Base-by-base conservation (phyloP, 2,797 vertebrate genomes). In the Sebastes kiyomatsui region DNA sequence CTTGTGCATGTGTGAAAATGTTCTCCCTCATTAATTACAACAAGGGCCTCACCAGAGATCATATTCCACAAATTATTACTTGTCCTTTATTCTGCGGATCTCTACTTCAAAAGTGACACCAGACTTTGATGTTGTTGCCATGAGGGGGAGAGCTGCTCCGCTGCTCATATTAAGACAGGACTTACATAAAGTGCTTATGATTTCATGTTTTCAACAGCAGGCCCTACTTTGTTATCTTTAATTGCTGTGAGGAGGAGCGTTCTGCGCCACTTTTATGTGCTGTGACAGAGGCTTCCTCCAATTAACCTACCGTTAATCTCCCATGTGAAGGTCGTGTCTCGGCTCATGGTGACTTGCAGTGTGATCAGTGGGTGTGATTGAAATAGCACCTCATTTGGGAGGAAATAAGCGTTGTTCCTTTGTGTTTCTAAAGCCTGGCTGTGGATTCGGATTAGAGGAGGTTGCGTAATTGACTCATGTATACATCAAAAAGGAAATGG, bases 301-400 rank as follows among this genome's bases (percentile, higher is more conserved):
- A 86, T 87, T 91, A 87, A 88, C 82, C 79, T 84, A 83, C 77
- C 13, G 81, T 69, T 87, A 81, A 86, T 89, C 84, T 73, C 58
- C 72, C 62, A 38, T n/a, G 66, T 60, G 84, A 76, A 80, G 85
- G 84, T 83, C 81, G 25, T 6, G 77, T 72, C 68, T 78, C n/a
- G 6, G 74, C 74, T 82, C 25, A 4, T 23, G 35, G 62, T 61
- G 75, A 81, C 70, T 52, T 75, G 60, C 52, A 68, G 82, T 32
- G 42, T 35, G 86, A 84, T 89, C 82, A 75, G 58, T 13, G 71
- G 38, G 35, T 10, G 52, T 9, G 85, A 80, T 52, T 81, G 64
- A 72, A 86, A 62, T 22, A 35, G 58, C 55, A 23, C 66, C 16
- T 75, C 27, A 18, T 83, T 66, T 77, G 12, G 28, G 33, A 56